Base-by-base conservation (phyloP, 2,888 invertebrate species). In the Macaria liturata region DNA sequence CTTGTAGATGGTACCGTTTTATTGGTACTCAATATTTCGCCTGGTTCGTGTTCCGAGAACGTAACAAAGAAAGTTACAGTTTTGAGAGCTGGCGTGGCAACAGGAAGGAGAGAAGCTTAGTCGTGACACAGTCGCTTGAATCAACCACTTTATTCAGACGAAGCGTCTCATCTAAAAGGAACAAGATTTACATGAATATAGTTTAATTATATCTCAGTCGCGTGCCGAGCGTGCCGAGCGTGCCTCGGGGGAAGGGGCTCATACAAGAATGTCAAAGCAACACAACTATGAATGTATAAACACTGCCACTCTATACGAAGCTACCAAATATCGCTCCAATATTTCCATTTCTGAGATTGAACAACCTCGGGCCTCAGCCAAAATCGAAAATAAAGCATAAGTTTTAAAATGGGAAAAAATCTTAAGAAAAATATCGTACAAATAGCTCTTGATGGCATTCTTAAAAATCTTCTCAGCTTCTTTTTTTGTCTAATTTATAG, bases 141-240 rank as follows among this genome's bases (percentile, higher is more conserved):
- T 62, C 65, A 68, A 66, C 61, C 55, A 60, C 62, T 64, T 62
- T 65, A 66, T 66, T 64, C 54, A 65, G 62, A 46, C 67, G 49
- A 60, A 57, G 51, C 64, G 54, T 62, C 57, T 66, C 69, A 67
- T 71, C 69, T 67, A 74, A 75, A 77, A 77, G 72, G 76, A 72
- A 70, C 74, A 78, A 74, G 71, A 74, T 80, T 76, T 74, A 78
- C 75, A 71, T 68, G 79, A 78, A 76, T 75, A 70, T 74, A 68
- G 73, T 83, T 87, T 89, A 89, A 89, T 88, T 84, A 84, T 89
- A 88, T n/a, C 70, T 78, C 70, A 71, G 81, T 77, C 81, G 84
- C 87, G 70, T 84, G 79, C 84, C 80, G 81, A 75, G 84, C 87
- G 70, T 84, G 79, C 84, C 80, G 81, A 75, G 75, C 84, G 71